A percentile compares a stretch with the other conserved stretches of the same genome.
phyloP scores from a whole-genome alignment of 2,113 vertebrate species.

The Lota lota region DNA sequence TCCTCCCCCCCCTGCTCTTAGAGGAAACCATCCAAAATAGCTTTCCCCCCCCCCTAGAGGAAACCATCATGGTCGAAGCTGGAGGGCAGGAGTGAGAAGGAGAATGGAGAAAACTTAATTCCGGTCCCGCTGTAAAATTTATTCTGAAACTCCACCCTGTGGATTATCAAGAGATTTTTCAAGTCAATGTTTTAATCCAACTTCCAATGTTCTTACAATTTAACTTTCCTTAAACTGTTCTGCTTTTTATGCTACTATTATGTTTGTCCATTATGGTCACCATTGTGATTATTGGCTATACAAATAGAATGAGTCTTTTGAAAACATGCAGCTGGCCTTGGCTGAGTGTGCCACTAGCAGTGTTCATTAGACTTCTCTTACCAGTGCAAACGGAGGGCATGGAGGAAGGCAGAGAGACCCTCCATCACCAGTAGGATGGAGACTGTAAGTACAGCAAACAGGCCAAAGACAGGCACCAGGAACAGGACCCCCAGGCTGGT shows the following conservation, averaged over 20 bases:
- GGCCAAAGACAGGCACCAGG: slow-evolving; percentile 80
- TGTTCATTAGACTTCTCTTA: slow-evolving; percentile 50
- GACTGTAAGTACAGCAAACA: slow-evolving; percentile 87
- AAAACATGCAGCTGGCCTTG: too few relatives aligned
- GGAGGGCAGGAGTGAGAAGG: slow-evolving; percentile 84
- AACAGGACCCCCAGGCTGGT: slow-evolving; percentile 76
- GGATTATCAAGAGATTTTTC: slow-evolving; percentile 14
- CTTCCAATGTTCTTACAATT: too few relatives aligned
- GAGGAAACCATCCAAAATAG: slow-evolving; percentile 56
- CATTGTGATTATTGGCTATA: too few relatives aligned
- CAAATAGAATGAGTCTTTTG: too few relatives aligned
- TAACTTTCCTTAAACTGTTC: too few relatives aligned
- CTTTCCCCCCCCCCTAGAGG: slow-evolving; percentile 58
- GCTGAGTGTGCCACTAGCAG: too few relatives aligned
- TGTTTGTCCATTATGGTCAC: too few relatives aligned
- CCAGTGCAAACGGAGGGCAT: slow-evolving; percentile 95
- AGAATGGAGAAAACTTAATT: slow-evolving; percentile 91
- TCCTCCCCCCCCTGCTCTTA: slow-evolving; percentile 56
- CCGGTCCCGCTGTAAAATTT: slow-evolving; percentile 93
- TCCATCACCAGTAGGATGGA: slow-evolving; percentile 95
- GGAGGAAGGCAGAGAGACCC: slow-evolving; percentile 96
- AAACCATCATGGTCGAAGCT: slow-evolving; percentile 77
- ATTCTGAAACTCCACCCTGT: slow-evolving; percentile 98
- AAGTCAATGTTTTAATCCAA: background rate
- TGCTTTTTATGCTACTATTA: too few relatives aligned